phyloP scores from a whole-genome alignment of 2,888 invertebrate genomes.

The Platycheirus rosarum region DNA sequence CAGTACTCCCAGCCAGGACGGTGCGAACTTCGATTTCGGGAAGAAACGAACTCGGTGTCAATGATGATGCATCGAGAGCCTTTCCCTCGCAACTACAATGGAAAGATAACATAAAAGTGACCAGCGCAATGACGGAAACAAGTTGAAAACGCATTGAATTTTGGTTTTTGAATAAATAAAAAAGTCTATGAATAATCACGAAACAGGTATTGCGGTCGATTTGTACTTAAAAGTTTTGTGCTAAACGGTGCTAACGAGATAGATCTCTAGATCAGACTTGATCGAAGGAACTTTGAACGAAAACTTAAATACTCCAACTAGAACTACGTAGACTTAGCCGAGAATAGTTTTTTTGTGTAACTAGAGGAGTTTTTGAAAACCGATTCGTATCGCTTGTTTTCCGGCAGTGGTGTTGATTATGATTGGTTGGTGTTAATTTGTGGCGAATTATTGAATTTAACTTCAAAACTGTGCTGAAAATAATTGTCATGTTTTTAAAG shows the following conservation, averaged over 20 bases:
- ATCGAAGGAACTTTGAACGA: slow-evolving; percentile 41
- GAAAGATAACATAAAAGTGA: slow-evolving; percentile 27
- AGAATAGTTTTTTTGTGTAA: slow-evolving; percentile 33
- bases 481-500: no score
- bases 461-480: neutral
- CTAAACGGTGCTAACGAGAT: neutral
- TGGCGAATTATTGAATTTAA: slow-evolving; percentile 3
- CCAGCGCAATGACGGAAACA: slow-evolving; percentile 21
- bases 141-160: slow-evolving; percentile 48
- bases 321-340: neutral
- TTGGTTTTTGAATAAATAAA: slow-evolving; percentile 10
- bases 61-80: neutral
- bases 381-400: slow-evolving; percentile 14
- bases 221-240: neutral
- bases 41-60: slow-evolving; percentile 33
- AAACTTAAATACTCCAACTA: slow-evolving; percentile 47
- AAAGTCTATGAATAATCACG: neutral
- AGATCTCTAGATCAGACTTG: slow-evolving; percentile 14
- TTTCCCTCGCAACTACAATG: slow-evolving; percentile 44
- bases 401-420: neutral
- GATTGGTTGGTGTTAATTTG: slow-evolving; percentile 46
- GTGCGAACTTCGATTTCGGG: slow-evolving; percentile 76
- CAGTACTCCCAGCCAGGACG: slow-evolving; percentile 73
- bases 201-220: slow-evolving; percentile 7
- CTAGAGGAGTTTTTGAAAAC: slow-evolving; percentile 26